Conservation (phyloP, 2,113 vertebrate genomes). For the Anolis sagrei region DNA sequence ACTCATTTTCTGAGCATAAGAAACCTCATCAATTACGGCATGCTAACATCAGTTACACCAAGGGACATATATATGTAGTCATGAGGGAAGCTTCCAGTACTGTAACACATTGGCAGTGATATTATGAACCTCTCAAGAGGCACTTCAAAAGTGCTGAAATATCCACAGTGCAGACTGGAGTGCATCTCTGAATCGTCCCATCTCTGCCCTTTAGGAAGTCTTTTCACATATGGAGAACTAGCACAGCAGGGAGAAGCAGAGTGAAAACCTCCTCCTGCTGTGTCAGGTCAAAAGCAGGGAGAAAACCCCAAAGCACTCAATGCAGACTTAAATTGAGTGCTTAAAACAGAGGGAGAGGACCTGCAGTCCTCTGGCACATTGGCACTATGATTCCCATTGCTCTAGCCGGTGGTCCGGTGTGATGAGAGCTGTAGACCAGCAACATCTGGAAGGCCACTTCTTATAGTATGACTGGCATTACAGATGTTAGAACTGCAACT, state of each 20-base stretch:
- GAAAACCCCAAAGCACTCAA: background rate
- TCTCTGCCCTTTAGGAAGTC: background rate
- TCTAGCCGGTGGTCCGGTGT: background rate
- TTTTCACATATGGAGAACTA: background rate
- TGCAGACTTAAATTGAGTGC: no score
- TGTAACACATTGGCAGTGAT: background rate
- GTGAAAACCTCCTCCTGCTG: background rate
- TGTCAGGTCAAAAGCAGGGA: background rate
- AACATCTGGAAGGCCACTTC: background rate
- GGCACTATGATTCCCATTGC: no score
- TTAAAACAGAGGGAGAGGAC: no score
- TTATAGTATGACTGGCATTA: no score
- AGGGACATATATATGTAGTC: background rate
- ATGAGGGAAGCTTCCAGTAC: background rate
- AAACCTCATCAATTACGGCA: background rate
- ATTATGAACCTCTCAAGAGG: background rate
- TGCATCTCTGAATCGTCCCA: background rate
- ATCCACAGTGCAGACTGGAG: background rate
- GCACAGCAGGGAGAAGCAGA: background rate
- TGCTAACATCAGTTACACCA: background rate
- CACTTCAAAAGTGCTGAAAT: background rate
- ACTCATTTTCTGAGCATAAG: background rate
- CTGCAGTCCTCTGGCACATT: no score
- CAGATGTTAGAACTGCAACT: no score
- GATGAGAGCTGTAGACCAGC: background rate